Evolutionary conservation across 2,797 vertebrate species (phyloP).

Genomic region (Babyrousa celebensis): DNA sequence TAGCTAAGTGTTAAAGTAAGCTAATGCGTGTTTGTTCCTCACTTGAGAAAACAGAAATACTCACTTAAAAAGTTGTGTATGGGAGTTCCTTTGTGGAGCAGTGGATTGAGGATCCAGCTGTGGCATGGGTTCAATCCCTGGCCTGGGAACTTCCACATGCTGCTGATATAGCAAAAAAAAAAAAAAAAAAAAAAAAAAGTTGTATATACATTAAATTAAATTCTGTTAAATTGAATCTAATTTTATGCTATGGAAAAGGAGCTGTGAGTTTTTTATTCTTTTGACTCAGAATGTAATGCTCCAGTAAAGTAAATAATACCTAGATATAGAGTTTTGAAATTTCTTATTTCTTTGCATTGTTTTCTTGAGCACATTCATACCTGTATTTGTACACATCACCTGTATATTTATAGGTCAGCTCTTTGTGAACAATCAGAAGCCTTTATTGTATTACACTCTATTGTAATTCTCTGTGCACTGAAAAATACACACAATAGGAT

Average conservation of each 20-base stretch:
- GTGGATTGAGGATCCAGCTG: too few relatives aligned
- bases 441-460: not conserved
- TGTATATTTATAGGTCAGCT: not conserved
- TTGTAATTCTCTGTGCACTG: not conserved
- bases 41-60: not conserved
- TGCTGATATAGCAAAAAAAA: too few relatives aligned
- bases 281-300: constrained; percentile 26
- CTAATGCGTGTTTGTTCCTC: not conserved
- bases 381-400: not conserved
- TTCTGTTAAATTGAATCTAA: constrained; percentile 22
- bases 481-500: not conserved
- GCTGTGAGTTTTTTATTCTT: not conserved
- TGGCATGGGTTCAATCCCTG: too few relatives aligned
- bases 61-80: not conserved
- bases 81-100: too few relatives aligned
- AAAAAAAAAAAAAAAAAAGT: not conserved
- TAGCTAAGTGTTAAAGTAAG: constrained; percentile 9
- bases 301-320: not conserved
- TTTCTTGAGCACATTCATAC: not conserved
- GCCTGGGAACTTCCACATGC: too few relatives aligned
- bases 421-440: not conserved
- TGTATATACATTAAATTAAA: not conserved
- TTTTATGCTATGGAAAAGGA: constrained; percentile 24
- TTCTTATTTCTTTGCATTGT: not conserved
- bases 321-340: not conserved